Base-by-base conservation (phyloP, 2,888 invertebrate genomes). In the Cynaeus angustus region DNA sequence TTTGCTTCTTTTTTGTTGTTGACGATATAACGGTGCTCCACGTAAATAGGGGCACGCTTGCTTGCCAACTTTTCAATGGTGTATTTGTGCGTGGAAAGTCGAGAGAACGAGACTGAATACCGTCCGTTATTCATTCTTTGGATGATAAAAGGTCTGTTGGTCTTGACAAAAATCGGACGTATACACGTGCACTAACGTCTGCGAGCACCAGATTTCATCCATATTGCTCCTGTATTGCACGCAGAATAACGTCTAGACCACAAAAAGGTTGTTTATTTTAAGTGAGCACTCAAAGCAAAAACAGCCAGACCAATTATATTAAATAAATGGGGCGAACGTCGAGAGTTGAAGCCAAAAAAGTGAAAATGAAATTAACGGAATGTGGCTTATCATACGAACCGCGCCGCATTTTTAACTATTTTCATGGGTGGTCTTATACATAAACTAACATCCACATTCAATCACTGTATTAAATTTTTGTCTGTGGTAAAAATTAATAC, bases 1-100 rank as follows among this genome's bases (percentile, higher is more conserved):
- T 79, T 80, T 78, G 70, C 73, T 73, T 65, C 61, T 68, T 70
- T 21, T 71, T 64, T 71, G 52, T 61, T 61, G 61, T 61, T 38
- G 48, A 61, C 53, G 64, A 64, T 64, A 52, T 64, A 52, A 64
- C 64, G 53, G 53, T 45, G 65, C 55, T 65, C 53, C 30, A 65
- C 30, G 45, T 65, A 65, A 65, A 65, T 65, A 65, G 65, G 41
- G 21, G 48, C 6, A 16, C 38, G 50, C 62, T 37, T 12, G 59
- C 48, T 45, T 33, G 61, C 61, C 16, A 64, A 64, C 64, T 52
- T 64, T 64, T 64, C 52, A 52, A 52, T 64, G 64, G 28, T 50
- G 13, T 50, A 16, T 58, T 58, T 45, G 58, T 58, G 43, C 30
- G 59, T 59, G 45, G 43, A 33, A 45, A 45, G 59, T 46, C 59